Evolutionary conservation across 1,140 invertebrate species (phyloP).

Genomic region (Drosophila subpulchrella): DNA sequence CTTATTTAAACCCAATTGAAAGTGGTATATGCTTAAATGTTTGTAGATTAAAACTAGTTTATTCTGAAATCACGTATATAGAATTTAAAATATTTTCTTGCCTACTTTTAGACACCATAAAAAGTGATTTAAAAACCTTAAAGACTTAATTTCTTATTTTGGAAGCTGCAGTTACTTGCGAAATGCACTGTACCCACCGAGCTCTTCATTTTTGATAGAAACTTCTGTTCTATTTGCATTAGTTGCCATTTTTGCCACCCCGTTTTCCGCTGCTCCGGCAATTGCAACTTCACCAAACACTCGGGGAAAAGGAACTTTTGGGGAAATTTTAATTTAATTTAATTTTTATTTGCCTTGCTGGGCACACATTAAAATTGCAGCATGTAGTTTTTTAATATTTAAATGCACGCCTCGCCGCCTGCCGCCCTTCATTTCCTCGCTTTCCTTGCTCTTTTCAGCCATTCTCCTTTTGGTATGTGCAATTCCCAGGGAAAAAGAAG

Average conservation of each 20-base stretch:
- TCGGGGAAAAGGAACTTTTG: constrained; percentile 47
- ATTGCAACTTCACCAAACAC: constrained; percentile 45
- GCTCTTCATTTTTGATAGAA: constrained; percentile 27
- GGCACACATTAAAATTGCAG: constrained; percentile 71
- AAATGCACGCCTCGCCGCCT: constrained; percentile 47
- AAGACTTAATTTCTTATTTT: too few species aligned
- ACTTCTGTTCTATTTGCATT: constrained; percentile 37
- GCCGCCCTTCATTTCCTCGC: background rate
- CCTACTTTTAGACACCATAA: too few species aligned
- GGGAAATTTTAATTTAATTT: constrained; percentile 73
- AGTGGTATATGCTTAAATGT: background rate
- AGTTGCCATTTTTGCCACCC: constrained; percentile 19
- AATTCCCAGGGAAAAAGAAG: constrained; percentile 8
- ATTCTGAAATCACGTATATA: too few species aligned
- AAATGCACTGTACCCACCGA: constrained; percentile 23
- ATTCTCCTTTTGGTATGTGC: background rate
- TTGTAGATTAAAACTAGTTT: too few species aligned
- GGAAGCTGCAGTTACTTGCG: background rate
- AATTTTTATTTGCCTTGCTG: constrained; percentile 72
- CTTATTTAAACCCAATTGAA: too few species aligned
- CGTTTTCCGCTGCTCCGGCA: constrained; percentile 7
- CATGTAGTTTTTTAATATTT: constrained; percentile 67
- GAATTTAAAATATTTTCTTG: too few species aligned
- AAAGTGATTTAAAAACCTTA: too few species aligned
- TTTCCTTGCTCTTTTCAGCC: constrained; percentile 1